Conservation (phyloP, 2,113 vertebrate genomes). For the Oreochromis tanganicae region DNA sequence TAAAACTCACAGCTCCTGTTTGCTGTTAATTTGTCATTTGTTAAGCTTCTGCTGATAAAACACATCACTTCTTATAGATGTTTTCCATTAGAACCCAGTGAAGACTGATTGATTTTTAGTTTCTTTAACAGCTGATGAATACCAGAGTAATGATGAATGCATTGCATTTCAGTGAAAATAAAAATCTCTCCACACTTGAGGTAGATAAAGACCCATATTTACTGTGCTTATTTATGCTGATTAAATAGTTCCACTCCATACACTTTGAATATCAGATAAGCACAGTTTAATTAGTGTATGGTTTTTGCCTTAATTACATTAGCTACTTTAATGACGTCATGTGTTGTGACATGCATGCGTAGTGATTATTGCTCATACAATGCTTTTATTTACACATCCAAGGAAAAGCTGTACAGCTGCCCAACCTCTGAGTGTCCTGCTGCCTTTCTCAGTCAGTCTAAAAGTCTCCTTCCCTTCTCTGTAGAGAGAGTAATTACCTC, state of each 20-base stretch:
- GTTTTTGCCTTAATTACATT: neutral
- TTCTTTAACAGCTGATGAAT: neutral
- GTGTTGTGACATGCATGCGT: neutral
- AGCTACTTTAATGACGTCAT: neutral
- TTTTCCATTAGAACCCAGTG: neutral
- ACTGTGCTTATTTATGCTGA: neutral
- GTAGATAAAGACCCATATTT: neutral
- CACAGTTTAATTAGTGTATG: neutral
- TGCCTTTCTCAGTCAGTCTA: neutral
- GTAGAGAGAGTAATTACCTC: neutral
- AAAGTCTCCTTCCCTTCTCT: neutral
- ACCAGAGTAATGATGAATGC: neutral
- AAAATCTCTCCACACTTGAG: neutral
- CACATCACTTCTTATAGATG: neutral
- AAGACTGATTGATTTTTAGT: neutral
- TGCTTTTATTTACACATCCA: neutral
- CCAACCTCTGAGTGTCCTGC: neutral
- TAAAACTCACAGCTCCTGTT: neutral
- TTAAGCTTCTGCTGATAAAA: neutral
- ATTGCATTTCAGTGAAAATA: neutral
- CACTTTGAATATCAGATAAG: neutral
- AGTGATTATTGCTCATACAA: neutral
- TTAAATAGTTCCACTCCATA: neutral
- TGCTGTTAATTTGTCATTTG: neutral
- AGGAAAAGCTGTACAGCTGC: neutral